Percentiles rank a stretch among this genome's conserved stretches.
phyloP scores from a whole-genome alignment of 2,797 vertebrate species.

The Typhlichthys eigenmanni region DNA sequence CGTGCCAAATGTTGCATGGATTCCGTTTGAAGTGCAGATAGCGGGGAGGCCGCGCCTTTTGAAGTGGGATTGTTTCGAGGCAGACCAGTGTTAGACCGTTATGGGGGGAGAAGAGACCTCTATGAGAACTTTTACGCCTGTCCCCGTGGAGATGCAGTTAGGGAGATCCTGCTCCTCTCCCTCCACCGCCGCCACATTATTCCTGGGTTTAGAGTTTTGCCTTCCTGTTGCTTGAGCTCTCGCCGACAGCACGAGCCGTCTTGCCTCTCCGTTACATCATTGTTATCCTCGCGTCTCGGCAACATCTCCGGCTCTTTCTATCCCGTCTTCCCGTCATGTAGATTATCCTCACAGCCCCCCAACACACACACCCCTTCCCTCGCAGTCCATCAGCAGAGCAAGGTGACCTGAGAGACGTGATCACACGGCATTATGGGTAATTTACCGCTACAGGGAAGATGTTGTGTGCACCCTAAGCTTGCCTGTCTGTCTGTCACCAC shows the following conservation, averaged over 20 bases:
- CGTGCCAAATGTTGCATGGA: constrained; percentile 59
- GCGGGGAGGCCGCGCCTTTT: constrained; percentile 51
- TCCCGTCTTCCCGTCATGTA: constrained; percentile 61
- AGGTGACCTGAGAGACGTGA: too few species aligned
- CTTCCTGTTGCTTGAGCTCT: constrained; percentile 70
- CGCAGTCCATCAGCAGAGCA: too few species aligned
- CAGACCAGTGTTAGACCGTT: constrained; percentile 15
- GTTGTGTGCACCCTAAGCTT: too few species aligned
- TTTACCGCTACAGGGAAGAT: too few species aligned
- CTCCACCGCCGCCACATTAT: constrained; percentile 5
- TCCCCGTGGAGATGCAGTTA: too few species aligned
- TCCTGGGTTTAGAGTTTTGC: constrained; percentile 54
- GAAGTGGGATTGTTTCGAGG: constrained; percentile 33
- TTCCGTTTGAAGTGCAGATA: constrained; percentile 71
- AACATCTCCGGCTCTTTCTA: constrained; percentile 34
- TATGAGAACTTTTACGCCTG: too few species aligned
- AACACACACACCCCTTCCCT: too few species aligned
- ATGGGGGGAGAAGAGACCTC: too few species aligned
- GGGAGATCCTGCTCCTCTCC: background rate
- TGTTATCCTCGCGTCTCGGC: constrained; percentile 53
- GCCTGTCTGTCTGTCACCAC: too few species aligned
- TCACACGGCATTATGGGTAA: too few species aligned
- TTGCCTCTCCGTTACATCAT: constrained; percentile 79
- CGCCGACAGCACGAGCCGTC: constrained; percentile 65
- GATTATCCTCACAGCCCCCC: constrained; percentile 55